Conservation (phyloP, 2,888 invertebrate genomes). For the Tipula helvola region DNA sequence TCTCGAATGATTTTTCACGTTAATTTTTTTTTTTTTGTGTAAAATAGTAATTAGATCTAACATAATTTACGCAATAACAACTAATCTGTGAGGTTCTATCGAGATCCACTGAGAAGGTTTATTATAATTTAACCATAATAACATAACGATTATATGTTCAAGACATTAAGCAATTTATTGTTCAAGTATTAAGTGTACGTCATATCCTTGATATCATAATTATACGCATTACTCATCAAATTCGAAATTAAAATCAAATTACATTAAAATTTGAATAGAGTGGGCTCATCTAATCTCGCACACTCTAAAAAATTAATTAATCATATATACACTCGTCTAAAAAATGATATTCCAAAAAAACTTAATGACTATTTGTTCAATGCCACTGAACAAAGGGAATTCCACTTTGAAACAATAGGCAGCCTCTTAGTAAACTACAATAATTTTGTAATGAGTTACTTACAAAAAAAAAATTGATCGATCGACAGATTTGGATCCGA, state of each 20-base stretch:
- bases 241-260: neutral
- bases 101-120: too few species aligned
- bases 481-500: neutral
- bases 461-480: neutral
- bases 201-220: neutral
- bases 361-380: neutral
- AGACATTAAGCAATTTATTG: neutral
- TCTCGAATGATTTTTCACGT: constrained; percentile 40
- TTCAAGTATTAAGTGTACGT: neutral
- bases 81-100: too few species aligned
- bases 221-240: neutral
- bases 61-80: too few species aligned
- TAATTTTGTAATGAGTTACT: neutral
- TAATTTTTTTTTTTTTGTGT: too few species aligned
- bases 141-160: neutral
- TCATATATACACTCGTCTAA: neutral
- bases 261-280: neutral
- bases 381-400: neutral
- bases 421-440: neutral
- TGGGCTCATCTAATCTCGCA: neutral
- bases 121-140: neutral
- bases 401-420: neutral
- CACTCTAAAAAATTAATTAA: neutral
- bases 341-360: neutral
- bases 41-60: too few species aligned